Evolutionary conservation across 2,888 invertebrate genomes (phyloP).

Genomic region (Andrena camellia): DNA sequence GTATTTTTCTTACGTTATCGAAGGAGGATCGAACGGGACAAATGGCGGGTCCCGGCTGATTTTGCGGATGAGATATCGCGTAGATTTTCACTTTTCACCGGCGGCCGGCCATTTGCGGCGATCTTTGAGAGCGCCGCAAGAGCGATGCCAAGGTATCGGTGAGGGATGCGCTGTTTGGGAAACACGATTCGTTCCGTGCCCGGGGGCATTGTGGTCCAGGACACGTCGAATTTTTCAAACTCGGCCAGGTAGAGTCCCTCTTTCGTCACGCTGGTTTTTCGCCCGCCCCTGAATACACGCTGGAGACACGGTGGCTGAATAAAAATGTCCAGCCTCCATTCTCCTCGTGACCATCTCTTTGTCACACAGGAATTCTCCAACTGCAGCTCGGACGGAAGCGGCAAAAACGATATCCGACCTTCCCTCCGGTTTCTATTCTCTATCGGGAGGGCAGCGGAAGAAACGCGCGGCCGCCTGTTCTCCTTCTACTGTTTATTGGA

Average conservation of each 20-base stretch:
- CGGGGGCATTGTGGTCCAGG: conserved; percentile 51
- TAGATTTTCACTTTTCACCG: conserved; percentile 68
- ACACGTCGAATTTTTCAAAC: conserved; percentile 69
- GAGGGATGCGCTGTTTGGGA: conserved; percentile 73
- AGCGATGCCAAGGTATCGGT: conserved; percentile 39
- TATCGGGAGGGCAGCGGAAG: neutral
- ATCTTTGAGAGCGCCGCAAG: conserved; percentile 36
- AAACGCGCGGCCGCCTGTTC: conserved; percentile 2
- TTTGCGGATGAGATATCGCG: conserved; percentile 69
- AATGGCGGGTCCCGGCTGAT: conserved; percentile 57
- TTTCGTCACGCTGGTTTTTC: conserved; percentile 67
- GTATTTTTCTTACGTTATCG: conserved; percentile 65
- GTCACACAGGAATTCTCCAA: neutral
- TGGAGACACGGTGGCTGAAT: neutral
- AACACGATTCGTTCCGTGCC: conserved; percentile 76
- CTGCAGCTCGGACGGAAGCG: neutral
- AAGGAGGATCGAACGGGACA: conserved; percentile 58
- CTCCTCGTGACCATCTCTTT: neutral
- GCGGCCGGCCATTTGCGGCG: conserved; percentile 54
- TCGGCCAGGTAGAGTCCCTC: conserved; percentile 65
- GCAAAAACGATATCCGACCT: neutral
- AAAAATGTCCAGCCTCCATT: conserved; percentile 21
- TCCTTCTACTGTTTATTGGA: conserved; percentile 79
- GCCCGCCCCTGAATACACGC: neutral
- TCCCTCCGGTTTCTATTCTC: neutral